Base-by-base conservation (phyloP, 2,888 invertebrate genomes). In the Platycnemis pennipes region DNA sequence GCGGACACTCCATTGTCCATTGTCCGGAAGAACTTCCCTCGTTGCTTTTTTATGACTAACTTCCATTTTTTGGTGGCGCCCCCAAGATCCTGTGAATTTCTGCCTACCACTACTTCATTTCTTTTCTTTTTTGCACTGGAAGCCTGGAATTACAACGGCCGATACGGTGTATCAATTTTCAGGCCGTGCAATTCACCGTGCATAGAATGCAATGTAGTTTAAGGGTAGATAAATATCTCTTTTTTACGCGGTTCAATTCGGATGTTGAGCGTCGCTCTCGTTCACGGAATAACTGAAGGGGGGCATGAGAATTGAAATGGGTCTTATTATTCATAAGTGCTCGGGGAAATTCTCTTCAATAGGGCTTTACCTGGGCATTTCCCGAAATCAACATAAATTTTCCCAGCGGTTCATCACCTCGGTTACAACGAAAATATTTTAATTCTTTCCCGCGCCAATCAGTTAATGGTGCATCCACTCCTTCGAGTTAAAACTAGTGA, bases 21-120 rank as follows among this genome's bases (percentile, higher is more conserved):
- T 86, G 86, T 86, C 86, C 37, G 86, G n/a, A 86, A 86, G 37
- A 16, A 44, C 86, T 86, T 86, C 86, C 86, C 42, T 42, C 44
- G 4, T 86, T 86, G 19, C 44, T 86, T 86, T 42, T n/a, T 86
- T 19, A 13, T 26, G 42, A 22, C 3, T n/a, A n/a, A n/a, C 5
- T n/a, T n/a, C n/a, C 4, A 44, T 86, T 86, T 86, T 85, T 86
- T 86, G 22, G 44, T 16, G 4, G 86, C 42, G 42, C 44, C 44
- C 44, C 42, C 42, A 44, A 86, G 26, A 26, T 16, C 42, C 86
- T 86, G 86, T 2, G 86, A 22, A 42, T 86, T 86, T 86, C 37
- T 86, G 44, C 37, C 42, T 44, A 22, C 44, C 3, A 86, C 44
- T 86, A 19, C 86, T 44, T 16, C 86, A 26, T 86, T 44, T 44